These are phyloP conservation scores for Columbina picui DNA, from an alignment of 2,113 vertebrate species.

Conservation along the genomic window DNA sequence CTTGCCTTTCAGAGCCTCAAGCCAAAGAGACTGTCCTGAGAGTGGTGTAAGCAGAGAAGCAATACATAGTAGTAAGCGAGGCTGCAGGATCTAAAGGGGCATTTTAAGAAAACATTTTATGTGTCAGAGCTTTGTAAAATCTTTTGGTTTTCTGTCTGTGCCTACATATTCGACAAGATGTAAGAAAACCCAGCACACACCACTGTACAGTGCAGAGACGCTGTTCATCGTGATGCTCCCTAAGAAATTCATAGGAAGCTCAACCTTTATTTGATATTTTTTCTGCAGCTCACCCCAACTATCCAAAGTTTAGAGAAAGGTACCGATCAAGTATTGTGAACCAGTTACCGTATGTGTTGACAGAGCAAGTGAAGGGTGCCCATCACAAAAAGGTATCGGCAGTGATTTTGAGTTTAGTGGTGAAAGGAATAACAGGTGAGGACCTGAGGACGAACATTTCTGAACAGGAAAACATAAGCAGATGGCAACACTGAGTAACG, in stretches of 20 bases:
- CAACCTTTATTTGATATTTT: background rate
- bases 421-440: background rate
- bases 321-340: background rate
- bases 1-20: background rate
- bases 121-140: background rate
- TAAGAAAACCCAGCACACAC: background rate
- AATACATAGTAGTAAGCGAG: background rate
- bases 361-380: background rate
- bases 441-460: background rate
- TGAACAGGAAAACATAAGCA: background rate
- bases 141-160: background rate
- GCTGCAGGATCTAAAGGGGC: background rate
- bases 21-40: slow-evolving; percentile 56
- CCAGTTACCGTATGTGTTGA: background rate
- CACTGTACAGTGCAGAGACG: no score
- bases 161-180: background rate
- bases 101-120: background rate
- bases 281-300: background rate
- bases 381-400: background rate
- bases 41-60: background rate
- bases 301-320: background rate
- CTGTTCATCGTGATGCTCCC: background rate
- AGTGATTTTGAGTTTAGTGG: background rate
- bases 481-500: background rate
- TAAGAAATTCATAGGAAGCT: background rate